These are phyloP conservation scores for Diplogasteroides magnus DNA, from an alignment of 1,140 invertebrate genomes.

Conservation along the genomic window DNA sequence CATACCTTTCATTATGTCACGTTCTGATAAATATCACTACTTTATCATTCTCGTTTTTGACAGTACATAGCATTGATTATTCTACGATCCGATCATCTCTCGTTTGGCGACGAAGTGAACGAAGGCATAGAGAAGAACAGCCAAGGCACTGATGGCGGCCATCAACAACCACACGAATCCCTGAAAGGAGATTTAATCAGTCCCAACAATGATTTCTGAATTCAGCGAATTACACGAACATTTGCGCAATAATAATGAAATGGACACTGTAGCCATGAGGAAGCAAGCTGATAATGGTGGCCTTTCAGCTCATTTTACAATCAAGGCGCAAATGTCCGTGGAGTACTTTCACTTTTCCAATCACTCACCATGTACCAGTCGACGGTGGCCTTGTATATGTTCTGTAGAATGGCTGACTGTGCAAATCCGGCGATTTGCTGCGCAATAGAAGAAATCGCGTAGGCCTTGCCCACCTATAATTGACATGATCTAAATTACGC, in stretches of 20 bases:
- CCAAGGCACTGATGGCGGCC: conserved; percentile 20
- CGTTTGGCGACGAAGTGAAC: conserved; percentile 30
- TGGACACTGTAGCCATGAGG: too few relatives aligned
- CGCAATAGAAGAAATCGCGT: conserved; percentile 36
- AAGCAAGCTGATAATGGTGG: too few relatives aligned
- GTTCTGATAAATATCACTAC: too few relatives aligned
- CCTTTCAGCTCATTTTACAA: too few relatives aligned
- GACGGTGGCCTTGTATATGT: conserved; percentile 36
- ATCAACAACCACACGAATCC: conserved; percentile 38
- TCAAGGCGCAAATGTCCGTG: background rate
- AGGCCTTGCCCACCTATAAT: conserved; percentile 38
- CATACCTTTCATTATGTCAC: too few relatives aligned
- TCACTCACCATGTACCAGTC: conserved; percentile 36
- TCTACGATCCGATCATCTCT: conserved; percentile 25
- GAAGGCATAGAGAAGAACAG: conserved; percentile 23
- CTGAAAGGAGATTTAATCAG: conserved; percentile 8
- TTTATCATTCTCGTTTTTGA: too few relatives aligned
- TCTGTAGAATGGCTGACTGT: conserved; percentile 37
- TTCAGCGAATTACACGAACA: background rate
- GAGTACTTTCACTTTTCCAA: background rate
- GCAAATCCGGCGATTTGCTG: conserved; percentile 33
- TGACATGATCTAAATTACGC: too few relatives aligned
- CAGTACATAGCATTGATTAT: too few relatives aligned
- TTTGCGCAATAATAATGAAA: background rate
- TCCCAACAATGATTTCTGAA: background rate